Evolutionary conservation across 2,113 vertebrate species (phyloP), one percentile per base, ranked within the genome.

Genomic region (Tyrannus savana): DNA sequence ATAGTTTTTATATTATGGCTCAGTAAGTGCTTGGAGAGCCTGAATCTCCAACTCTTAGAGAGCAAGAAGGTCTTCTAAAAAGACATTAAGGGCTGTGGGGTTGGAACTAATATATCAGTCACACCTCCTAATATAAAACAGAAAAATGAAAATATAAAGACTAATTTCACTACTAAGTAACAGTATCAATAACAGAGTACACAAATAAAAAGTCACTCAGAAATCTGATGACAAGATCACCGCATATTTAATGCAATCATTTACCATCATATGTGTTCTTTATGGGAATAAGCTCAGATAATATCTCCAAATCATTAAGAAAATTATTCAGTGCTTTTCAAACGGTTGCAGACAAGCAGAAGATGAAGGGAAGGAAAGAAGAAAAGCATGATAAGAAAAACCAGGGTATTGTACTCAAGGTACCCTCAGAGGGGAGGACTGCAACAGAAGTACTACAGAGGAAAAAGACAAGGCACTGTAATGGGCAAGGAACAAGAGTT

Each of bases 391-490:
- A 67, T 12, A n/a, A 71, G 9, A 60, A 37, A 82, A 88, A 17
- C 0, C 7, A 50, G 4, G n/a, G 10, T 60, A 3, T n/a, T 56
- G 3, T 67, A 62, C 7, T 53, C 9, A 53, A 74, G 28, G 25
- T 39, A 64, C 6, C 10, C 27, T 60, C 12, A 22, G 33, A 47
- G 75, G 21, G 14, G 7, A 64, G 12, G 19, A 64, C 22, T 90
- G 37, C 44, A 73, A 60, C 18, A 64, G 10, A 4, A 71, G 4
- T 52, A 62, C 31, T 71, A 46, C 30, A 72, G 25, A 84, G 27
- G 10, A 59, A 71, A 37, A 37, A 23, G 9, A 59, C 8, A 42
- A 79, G 31, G 19, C 6, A 17, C 4, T 69, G 12, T 52, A 52
- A 62, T 6, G 4, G 31, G 53, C 39, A 71, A 49, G 18, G 31